Percentiles rank a stretch among this genome's conserved stretches.
These are phyloP conservation scores for Girardinus metallicus DNA, from an alignment of 2,797 vertebrate species.

Conservation along the genomic window DNA sequence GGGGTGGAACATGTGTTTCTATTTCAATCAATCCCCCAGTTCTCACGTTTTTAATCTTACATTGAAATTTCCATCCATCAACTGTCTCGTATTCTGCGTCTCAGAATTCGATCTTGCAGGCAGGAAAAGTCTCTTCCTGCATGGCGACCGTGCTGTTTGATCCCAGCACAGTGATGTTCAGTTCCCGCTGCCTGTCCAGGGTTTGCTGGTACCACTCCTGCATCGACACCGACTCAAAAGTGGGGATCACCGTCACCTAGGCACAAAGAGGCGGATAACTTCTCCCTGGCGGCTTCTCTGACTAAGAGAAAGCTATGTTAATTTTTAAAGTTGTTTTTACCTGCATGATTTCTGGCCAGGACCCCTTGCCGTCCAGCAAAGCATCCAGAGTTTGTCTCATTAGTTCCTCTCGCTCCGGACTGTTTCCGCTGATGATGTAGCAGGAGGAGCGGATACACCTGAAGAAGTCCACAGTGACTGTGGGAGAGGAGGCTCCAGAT, in stretches of 20 bases:
- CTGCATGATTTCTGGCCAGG: constrained; percentile 86
- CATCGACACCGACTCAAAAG: constrained; percentile 90
- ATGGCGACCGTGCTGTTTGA: constrained; percentile 96
- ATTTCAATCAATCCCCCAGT: constrained; percentile 3
- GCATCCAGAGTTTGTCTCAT: constrained; percentile 87
- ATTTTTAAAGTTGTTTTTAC: constrained; percentile 60
- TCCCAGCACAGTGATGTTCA: constrained; percentile 71
- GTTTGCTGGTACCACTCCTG: constrained; percentile 96
- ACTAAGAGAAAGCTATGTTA: too few species aligned
- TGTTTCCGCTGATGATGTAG: constrained; percentile 91
- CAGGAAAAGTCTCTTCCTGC: constrained; percentile 97
- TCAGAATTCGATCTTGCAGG: constrained; percentile 98
- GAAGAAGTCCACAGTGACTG: constrained; percentile 90
- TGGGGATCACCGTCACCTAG: constrained; percentile 86
- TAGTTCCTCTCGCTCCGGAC: constrained; percentile 79
- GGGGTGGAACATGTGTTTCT: constrained; percentile 1
- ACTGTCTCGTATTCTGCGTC: constrained; percentile 6
- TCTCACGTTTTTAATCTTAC: not conserved
- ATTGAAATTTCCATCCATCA: not conserved
- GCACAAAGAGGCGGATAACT: not conserved
- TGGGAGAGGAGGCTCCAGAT: constrained; percentile 82
- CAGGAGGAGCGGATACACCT: constrained; percentile 87
- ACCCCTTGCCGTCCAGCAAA: constrained; percentile 85
- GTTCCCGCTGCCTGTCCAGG: constrained; percentile 81
- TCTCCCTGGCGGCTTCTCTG: not conserved